Conservation (phyloP, 2,113 vertebrate genomes). For the Cettia cetti region DNA sequence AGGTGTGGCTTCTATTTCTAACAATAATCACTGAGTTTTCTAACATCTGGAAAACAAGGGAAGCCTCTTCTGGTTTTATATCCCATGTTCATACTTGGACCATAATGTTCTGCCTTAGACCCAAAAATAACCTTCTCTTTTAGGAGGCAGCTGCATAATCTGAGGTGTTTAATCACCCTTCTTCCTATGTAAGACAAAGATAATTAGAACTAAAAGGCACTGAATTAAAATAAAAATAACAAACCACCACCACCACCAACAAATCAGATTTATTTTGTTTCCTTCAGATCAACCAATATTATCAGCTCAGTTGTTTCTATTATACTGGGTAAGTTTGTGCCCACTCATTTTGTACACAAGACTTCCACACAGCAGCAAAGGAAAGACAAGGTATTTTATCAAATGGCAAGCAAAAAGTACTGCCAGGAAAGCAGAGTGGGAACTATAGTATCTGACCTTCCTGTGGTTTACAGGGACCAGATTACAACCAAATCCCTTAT, state of each 20-base stretch:
- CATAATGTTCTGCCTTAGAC: neutral
- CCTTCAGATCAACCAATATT: neutral
- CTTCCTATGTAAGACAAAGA: neutral
- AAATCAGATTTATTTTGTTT: neutral
- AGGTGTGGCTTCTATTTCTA: constrained; percentile 45
- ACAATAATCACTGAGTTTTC: neutral
- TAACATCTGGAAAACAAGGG: constrained; percentile 43
- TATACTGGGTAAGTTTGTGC: neutral
- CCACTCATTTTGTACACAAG: neutral
- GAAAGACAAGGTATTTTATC: neutral
- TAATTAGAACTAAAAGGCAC: neutral
- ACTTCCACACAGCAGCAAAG: neutral
- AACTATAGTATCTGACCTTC: neutral
- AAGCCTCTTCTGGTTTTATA: neutral
- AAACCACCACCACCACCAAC: too few relatives aligned
- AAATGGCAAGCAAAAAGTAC: neutral
- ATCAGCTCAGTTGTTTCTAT: neutral
- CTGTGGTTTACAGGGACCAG: neutral
- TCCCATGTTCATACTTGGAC: neutral
- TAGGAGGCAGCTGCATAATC: neutral
- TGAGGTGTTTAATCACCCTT: neutral
- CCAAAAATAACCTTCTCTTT: constrained; percentile 1
- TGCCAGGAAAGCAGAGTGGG: neutral
- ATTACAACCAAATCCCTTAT: neutral
- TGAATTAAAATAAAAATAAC: neutral